Conservation (phyloP, 1,140 invertebrate species). For the Coelopa frigida region DNA sequence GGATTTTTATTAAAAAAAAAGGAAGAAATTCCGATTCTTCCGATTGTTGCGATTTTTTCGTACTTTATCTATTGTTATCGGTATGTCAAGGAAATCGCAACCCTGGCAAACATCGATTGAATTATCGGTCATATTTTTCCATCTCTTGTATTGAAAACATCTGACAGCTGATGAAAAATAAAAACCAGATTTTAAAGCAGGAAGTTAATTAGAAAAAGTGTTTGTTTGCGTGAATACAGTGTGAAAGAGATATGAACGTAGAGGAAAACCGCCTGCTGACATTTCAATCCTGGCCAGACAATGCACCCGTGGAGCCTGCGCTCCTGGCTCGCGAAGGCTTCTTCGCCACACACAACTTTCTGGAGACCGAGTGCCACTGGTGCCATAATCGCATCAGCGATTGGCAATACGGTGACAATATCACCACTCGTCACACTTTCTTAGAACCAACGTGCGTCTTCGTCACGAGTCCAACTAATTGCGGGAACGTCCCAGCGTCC, state of each 20-base stretch:
- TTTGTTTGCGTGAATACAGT: background rate
- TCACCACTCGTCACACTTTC: conserved; percentile 28
- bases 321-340: conserved; percentile 76
- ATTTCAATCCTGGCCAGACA: conserved; percentile 63
- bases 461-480: conserved; percentile 54
- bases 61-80: too few relatives aligned
- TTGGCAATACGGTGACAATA: conserved; percentile 68
- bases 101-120: too few relatives aligned
- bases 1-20: too few relatives aligned
- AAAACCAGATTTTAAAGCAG: too few relatives aligned
- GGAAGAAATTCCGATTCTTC: too few relatives aligned
- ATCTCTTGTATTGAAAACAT: too few relatives aligned
- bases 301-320: conserved; percentile 54
- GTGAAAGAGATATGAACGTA: conserved; percentile 17
- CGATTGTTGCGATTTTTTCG: too few relatives aligned
- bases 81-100: too few relatives aligned
- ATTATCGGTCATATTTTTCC: too few relatives aligned
- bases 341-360: conserved; percentile 60
- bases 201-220: too few relatives aligned
- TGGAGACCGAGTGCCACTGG: conserved; percentile 67
- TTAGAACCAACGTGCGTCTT: conserved; percentile 65
- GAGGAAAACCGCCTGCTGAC: conserved; percentile 62
- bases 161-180: too few relatives aligned
- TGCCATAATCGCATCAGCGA: conserved; percentile 63
- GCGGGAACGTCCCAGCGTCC: conserved; percentile 56